Conservation (phyloP, 2,888 invertebrate genomes). For the Tetanocera ferruginea region DNA sequence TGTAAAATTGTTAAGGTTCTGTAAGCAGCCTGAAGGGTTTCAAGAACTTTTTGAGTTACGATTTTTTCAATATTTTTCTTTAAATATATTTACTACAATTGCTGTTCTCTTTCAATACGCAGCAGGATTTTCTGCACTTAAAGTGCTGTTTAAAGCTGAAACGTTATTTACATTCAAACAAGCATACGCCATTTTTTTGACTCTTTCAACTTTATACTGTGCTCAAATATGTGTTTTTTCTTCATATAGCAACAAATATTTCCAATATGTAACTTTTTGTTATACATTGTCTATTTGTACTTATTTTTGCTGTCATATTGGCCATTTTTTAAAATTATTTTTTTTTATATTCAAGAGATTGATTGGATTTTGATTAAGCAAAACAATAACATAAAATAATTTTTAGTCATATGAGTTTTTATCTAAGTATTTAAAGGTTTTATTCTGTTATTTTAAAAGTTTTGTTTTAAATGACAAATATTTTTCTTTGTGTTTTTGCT, state of each 20-base stretch:
- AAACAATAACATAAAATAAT: not conserved
- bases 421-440: not conserved
- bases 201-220: too few species aligned
- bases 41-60: too few species aligned
- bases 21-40: too few species aligned
- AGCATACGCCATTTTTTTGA: too few species aligned
- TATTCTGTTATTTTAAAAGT: not conserved
- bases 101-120: too few species aligned
- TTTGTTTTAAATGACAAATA: not conserved
- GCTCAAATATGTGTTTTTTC: not conserved
- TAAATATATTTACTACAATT: too few species aligned
- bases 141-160: too few species aligned
- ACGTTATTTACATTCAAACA: too few species aligned
- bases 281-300: not conserved
- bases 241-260: slow-evolving; percentile 27
- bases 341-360: not conserved
- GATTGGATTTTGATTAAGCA: slow-evolving; percentile 2
- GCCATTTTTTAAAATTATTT: not conserved
- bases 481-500: not conserved
- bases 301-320: not conserved
- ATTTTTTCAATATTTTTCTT: too few species aligned
- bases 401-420: not conserved
- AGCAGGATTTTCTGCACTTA: too few species aligned
- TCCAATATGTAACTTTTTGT: not conserved
- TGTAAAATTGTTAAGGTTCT: too few species aligned